Evolutionary conservation across 2,113 vertebrate genomes (phyloP), one percentile per base, ranked within the genome.

Genomic region (Plestiodon gilberti): DNA sequence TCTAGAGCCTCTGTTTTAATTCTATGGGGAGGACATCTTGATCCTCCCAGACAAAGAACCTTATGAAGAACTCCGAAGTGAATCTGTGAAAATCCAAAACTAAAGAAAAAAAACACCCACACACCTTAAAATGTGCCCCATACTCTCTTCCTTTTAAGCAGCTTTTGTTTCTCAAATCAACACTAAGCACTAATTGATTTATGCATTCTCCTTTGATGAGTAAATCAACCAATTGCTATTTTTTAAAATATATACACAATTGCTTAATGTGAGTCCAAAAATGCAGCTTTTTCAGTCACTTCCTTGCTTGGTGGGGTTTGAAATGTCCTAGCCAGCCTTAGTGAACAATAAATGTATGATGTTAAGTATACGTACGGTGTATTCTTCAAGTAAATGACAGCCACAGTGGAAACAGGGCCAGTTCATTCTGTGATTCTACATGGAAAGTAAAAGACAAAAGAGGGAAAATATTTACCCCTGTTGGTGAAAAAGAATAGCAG

Each of bases 111-210:
- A 35, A 18, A n/a, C n/a, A n/a, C n/a, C n/a, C n/a, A n/a, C n/a
- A n/a, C n/a, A n/a, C n/a, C 18, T 9, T 69, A 73, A 80, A 89
- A 48, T 48, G 43, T 48, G 43, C 64, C 62, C 22, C 25, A 48
- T 10, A 78, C 52, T 52, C 25, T 76, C 81, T 88, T 82, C 73
- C 78, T 87, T 35, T 7, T 22, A 11, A 23, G 13, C 64, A 82
- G 35, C 62, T 30, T 77, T 17, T 0, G 0, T 70, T 83, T 89
- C 33, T 7, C 4, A 25, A 11, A 10, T 13, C 0, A 6, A 69
- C n/a, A 6, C 10, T 88, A 35, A 52, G 0, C 0, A 0, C 13
- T 25, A 1, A 1, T 28, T 82, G 76, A 25, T 0, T 33, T 57
- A 14, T 20, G 11, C 59, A 43, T 20, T 10, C 25, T 73, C 65